Evolutionary conservation across 2,113 vertebrate genomes (phyloP).

Genomic region (Meleagris gallopavo): DNA sequence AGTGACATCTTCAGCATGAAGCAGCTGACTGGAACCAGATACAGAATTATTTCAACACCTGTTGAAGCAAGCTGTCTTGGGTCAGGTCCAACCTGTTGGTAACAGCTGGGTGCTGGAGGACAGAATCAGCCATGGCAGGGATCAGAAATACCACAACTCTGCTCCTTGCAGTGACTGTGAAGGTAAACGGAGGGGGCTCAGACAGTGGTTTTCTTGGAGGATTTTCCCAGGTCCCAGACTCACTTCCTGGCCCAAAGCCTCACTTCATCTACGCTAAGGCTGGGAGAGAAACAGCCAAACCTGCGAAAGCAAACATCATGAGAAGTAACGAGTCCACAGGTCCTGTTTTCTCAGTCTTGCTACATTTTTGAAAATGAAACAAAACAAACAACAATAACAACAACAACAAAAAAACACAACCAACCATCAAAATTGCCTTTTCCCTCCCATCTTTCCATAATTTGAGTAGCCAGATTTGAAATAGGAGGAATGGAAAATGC

Average conservation of each 20-base stretch:
- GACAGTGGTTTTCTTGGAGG: accelerated
- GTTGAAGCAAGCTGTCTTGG: background rate
- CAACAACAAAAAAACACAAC: no score
- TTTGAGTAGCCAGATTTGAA: background rate
- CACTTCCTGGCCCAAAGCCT: background rate
- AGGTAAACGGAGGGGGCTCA: background rate
- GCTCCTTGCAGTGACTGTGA: background rate
- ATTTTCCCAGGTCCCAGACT: background rate
- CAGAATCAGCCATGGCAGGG: background rate
- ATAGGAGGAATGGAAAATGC: background rate
- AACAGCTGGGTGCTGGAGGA: background rate
- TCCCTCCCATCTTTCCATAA: background rate
- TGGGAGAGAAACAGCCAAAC: background rate
- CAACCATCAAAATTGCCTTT: background rate
- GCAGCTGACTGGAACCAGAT: background rate
- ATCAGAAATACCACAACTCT: background rate
- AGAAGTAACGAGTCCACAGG: background rate
- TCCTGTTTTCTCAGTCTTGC: background rate
- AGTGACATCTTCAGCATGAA: background rate
- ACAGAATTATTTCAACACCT: background rate
- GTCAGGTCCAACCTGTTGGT: accelerated
- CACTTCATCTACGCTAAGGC: accelerated
- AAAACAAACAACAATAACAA: background rate
- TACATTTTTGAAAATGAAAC: background rate
- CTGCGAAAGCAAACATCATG: background rate